These are phyloP conservation scores for Heliothis subflexa DNA, from an alignment of 1,140 invertebrate species.

Conservation along the genomic window DNA sequence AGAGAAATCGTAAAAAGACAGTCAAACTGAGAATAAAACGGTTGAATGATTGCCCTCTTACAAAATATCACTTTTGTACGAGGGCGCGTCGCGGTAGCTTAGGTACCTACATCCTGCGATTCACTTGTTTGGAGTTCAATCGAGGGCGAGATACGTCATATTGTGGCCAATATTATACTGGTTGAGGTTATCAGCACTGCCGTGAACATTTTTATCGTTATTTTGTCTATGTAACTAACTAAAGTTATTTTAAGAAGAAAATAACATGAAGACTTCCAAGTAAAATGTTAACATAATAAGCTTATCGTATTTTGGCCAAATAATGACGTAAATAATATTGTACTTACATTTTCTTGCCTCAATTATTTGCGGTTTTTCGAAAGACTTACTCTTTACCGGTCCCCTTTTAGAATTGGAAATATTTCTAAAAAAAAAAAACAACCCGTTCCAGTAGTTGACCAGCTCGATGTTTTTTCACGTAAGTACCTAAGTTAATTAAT, in stretches of 20 bases:
- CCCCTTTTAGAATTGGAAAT: constrained; percentile 39
- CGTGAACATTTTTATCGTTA: background rate
- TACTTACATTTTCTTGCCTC: constrained; percentile 11
- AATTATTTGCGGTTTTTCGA: constrained; percentile 23
- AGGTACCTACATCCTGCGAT: constrained; percentile 8
- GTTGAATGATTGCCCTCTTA: constrained; percentile 44
- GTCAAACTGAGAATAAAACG: constrained; percentile 45
- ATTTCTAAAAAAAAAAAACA: constrained; percentile 48
- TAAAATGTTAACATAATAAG: background rate
- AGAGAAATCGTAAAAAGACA: constrained; percentile 37
- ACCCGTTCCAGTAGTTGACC: constrained; percentile 35
- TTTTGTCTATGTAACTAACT: background rate
- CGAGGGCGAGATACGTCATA: constrained; percentile 24
- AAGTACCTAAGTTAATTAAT: constrained; percentile 56
- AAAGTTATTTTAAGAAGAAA: background rate
- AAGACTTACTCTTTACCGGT: background rate
- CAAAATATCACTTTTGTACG: constrained; percentile 47
- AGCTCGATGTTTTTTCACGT: constrained; percentile 51
- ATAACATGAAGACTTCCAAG: background rate
- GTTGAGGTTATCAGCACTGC: constrained; percentile 15
- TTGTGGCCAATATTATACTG: constrained; percentile 4
- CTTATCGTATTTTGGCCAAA: constrained; percentile 4
- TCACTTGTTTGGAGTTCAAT: constrained; percentile 48
- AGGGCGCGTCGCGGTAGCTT: constrained; percentile 24
- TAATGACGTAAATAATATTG: constrained; percentile 17